Conservation (phyloP, 1,140 invertebrate species). For the fruit fly (Drosophila melanogaster) region Release_6_plus_ISO1_MT NT_033777.3:19844501-19845000, state of each 20-base stretch:
- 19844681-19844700: constrained; percentile 18
- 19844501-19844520: constrained; percentile 71
- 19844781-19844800: constrained; percentile 59
- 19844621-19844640: constrained; percentile 43
- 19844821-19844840: constrained; percentile 19
- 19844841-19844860: constrained; percentile 3
- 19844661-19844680: constrained; percentile 61
- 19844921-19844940: constrained; percentile 54
- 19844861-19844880: constrained; percentile 62
- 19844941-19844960: constrained; percentile 59
- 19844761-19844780: constrained; percentile 71
- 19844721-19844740: constrained; percentile 37
- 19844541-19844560: constrained; percentile 29
- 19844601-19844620: background rate
- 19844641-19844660: constrained; percentile 58
- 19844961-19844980: constrained; percentile 58
- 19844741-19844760: constrained; percentile 32
- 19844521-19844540: constrained; percentile 8
- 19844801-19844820: constrained; percentile 67
- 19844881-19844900: constrained; percentile 76
- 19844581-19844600: constrained; percentile 42
- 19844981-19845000: constrained; percentile 70
- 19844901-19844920: constrained; percentile 71
- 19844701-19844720: constrained; percentile 58
- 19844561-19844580: constrained; percentile 71